phyloP scores from a whole-genome alignment of 2,888 invertebrate genomes.

The Pristionchus mayeri region DNA sequence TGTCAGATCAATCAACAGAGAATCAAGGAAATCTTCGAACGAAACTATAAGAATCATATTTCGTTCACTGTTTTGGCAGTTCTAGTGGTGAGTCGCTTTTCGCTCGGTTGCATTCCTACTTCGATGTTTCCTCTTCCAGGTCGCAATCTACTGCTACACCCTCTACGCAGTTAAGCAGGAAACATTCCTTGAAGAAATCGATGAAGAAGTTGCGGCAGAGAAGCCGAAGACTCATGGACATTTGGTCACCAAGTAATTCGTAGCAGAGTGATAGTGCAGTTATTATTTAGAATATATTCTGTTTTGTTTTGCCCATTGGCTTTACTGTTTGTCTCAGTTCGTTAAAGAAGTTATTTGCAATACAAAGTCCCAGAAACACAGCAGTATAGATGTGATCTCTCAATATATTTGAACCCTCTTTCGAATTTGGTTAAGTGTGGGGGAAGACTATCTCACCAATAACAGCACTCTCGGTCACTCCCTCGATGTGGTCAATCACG shows the following conservation, averaged over 20 bases:
- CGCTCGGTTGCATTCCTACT: neutral
- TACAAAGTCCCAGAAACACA: too few relatives aligned
- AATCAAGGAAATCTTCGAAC: conserved; percentile 72
- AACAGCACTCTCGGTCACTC: conserved; percentile 68
- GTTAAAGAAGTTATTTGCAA: too few relatives aligned
- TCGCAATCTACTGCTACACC: conserved; percentile 89
- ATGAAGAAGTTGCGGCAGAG: conserved; percentile 80
- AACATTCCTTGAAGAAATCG: conserved; percentile 92
- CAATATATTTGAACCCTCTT: too few relatives aligned
- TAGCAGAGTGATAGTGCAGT: too few relatives aligned
- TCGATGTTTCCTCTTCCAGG: conserved; percentile 48
- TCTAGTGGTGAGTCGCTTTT: conserved; percentile 48
- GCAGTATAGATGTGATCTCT: too few relatives aligned
- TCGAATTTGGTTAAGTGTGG: too few relatives aligned
- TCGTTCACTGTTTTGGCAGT: conserved; percentile 59
- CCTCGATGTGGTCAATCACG: conserved; percentile 64
- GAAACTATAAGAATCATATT: conserved; percentile 72
- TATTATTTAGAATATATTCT: too few relatives aligned
- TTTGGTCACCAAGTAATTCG: conserved; percentile 48
- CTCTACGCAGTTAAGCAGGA: conserved; percentile 91
- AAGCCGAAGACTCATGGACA: conserved; percentile 66
- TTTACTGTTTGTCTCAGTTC: too few relatives aligned
- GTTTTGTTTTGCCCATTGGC: too few relatives aligned
- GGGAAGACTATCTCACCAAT: conserved; percentile 67
- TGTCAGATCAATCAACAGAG: conserved; percentile 70